Evolutionary conservation across 2,888 invertebrate genomes (phyloP).

Genomic region (Acleris emargana): DNA sequence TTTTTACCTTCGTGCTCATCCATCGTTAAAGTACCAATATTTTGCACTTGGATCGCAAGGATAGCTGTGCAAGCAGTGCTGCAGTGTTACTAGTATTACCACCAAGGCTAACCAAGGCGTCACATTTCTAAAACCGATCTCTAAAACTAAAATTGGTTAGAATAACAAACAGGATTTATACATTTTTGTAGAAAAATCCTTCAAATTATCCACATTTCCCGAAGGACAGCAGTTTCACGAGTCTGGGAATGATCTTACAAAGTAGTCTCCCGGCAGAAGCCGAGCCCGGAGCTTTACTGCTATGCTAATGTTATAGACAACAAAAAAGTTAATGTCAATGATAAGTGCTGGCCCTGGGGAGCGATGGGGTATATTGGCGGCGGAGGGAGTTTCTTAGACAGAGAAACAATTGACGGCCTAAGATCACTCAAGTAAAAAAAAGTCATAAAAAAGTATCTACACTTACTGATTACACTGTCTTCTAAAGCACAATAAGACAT

Average conservation of each 20-base stretch:
- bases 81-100: no score
- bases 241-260: constrained; percentile 79
- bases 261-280: constrained; percentile 26
- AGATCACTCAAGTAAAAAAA: neutral
- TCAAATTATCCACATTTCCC: constrained; percentile 62
- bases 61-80: no score
- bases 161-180: no score
- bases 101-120: no score
- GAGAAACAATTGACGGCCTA: constrained; percentile 1
- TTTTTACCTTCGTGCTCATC: no score
- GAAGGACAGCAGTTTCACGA: constrained; percentile 63
- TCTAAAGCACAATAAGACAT: no score
- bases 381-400: constrained; percentile 47
- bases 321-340: constrained; percentile 83
- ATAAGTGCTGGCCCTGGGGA: constrained; percentile 77
- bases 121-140: no score
- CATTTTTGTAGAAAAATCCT: constrained; percentile 17
- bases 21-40: no score
- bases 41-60: no score
- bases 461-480: no score
- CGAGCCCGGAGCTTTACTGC: constrained; percentile 63
- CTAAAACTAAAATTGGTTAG: no score
- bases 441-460: no score
- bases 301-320: constrained; percentile 84
- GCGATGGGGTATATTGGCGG: constrained; percentile 60